phyloP scores from a whole-genome alignment of 2,113 vertebrate genomes.

The Oncorhynchus kisutch region DNA sequence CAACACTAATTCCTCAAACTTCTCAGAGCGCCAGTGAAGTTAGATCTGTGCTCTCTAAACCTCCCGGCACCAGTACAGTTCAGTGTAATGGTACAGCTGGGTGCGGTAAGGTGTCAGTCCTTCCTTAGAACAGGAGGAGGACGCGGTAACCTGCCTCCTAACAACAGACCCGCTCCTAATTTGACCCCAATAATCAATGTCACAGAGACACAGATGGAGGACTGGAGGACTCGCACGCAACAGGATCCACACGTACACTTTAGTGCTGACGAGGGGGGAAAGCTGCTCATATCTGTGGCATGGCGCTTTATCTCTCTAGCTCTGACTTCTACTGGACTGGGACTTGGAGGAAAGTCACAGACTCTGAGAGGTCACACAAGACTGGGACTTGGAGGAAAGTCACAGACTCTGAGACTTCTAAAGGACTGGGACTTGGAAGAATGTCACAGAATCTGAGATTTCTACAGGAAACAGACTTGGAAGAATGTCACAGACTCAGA shows the following conservation, averaged over 20 bases:
- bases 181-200: constrained; percentile 80
- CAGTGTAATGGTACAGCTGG: not conserved
- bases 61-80: not conserved
- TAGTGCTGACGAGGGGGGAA: constrained; percentile 72
- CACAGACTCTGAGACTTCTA: no score
- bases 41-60: not conserved
- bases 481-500: no score
- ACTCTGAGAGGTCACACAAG: constrained; percentile 51
- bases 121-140: constrained; percentile 39
- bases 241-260: constrained; percentile 71
- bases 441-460: no score
- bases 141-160: constrained; percentile 73
- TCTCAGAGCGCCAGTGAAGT: constrained; percentile 4
- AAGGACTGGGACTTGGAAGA: no score
- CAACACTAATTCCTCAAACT: not conserved
- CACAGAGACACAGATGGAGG: constrained; percentile 75
- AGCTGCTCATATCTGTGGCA: constrained; percentile 74
- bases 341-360: constrained; percentile 1
- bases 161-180: constrained; percentile 72
- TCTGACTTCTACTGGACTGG: not conserved
- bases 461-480: no score
- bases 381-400: no score
- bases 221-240: constrained; percentile 74
- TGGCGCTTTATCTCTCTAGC: constrained; percentile 52
- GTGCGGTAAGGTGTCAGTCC: constrained; percentile 5